These are phyloP conservation scores for Eulemur coronatus DNA, from an alignment of 2,797 vertebrate species.

Conservation along the genomic window DNA sequence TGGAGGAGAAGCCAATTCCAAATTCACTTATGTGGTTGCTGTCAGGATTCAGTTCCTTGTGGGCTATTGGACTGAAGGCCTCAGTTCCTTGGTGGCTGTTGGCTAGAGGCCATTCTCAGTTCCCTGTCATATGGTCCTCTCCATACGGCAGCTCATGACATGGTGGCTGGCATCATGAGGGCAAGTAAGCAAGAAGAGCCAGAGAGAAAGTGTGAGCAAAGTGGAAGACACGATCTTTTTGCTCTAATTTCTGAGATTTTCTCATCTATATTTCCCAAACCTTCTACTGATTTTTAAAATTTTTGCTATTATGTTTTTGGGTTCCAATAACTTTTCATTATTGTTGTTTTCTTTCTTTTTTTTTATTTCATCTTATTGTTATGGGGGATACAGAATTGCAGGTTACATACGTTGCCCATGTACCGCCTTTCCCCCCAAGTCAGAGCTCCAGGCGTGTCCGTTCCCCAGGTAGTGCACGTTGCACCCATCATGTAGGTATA, in stretches of 20 bases:
- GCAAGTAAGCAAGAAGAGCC: neutral
- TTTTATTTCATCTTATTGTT: no score
- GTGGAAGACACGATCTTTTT: neutral
- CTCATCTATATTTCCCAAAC: neutral
- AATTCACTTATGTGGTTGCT: neutral
- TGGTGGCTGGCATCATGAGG: neutral
- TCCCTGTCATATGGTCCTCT: neutral
- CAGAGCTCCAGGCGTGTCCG: no score
- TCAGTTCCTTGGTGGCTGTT: neutral
- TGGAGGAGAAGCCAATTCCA: neutral
- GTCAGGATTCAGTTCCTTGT: neutral
- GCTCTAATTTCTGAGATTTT: neutral
- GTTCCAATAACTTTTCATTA: slow-evolving; percentile 1
- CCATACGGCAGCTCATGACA: neutral
- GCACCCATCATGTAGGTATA: no score
- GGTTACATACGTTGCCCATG: no score
- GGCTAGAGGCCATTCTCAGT: neutral
- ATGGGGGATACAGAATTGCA: no score
- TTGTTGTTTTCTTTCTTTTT: neutral
- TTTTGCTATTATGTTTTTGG: neutral
- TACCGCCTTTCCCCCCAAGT: no score
- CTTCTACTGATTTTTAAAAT: neutral
- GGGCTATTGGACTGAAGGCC: neutral
- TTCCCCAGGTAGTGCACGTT: no score
- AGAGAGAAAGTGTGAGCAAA: neutral